phyloP scores from a whole-genome alignment of 2,113 vertebrate genomes.

The Peromyscus maniculatus region DNA sequence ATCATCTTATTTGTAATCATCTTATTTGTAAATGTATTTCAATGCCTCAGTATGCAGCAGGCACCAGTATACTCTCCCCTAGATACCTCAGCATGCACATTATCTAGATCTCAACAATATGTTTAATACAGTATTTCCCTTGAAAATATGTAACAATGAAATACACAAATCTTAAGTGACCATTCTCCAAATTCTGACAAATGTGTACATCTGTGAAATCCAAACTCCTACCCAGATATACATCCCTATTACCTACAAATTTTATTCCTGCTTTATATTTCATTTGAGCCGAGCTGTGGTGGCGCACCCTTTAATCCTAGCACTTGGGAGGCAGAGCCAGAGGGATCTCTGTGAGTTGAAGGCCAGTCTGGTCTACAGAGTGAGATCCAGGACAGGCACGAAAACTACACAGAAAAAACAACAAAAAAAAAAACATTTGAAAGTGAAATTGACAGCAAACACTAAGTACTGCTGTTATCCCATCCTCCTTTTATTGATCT shows the following conservation, averaged over 20 bases:
- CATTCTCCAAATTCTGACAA: neutral
- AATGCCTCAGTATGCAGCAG: neutral
- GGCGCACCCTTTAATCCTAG: no score
- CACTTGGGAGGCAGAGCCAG: no score
- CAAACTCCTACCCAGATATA: neutral
- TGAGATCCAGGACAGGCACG: no score
- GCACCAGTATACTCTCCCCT: neutral
- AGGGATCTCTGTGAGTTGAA: no score
- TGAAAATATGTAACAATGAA: constrained; percentile 1
- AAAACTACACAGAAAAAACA: no score
- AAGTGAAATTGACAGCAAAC: neutral
- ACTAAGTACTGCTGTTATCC: neutral
- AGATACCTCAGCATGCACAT: neutral
- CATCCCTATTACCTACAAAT: neutral
- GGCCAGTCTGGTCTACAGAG: no score
- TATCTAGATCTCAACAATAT: neutral
- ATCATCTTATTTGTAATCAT: neutral
- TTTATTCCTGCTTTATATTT: neutral
- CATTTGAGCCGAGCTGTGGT: neutral
- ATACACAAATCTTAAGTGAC: neutral
- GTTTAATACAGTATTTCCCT: neutral
- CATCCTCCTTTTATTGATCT: neutral
- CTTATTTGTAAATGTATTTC: neutral
- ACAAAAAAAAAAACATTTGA: neutral
- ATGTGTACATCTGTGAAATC: neutral